Conservation (phyloP, 2,888 invertebrate species). For the Anthophora plumipes region DNA sequence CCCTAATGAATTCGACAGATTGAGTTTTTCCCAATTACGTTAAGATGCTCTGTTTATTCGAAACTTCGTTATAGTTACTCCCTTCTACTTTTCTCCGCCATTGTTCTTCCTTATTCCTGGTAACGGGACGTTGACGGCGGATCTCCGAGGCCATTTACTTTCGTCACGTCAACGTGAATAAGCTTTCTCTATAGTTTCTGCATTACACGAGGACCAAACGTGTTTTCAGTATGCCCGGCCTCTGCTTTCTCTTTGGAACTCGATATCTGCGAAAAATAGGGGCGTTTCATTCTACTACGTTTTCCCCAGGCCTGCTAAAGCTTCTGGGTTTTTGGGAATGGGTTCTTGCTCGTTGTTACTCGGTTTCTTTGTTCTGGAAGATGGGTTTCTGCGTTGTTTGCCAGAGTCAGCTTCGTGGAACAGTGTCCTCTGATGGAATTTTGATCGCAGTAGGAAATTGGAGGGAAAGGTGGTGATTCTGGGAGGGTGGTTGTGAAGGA, state of each 20-base stretch:
- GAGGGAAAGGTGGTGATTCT: neutral
- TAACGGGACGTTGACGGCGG: slow-evolving; percentile 21
- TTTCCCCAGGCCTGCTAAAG: neutral
- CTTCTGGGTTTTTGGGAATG: neutral
- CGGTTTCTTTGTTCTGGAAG: slow-evolving; percentile 11
- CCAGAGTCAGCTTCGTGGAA: neutral
- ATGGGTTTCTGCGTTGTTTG: slow-evolving; percentile 11
- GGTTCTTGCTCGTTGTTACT: slow-evolving; percentile 4
- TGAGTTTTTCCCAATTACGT: slow-evolving; percentile 15
- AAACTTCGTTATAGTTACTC: neutral
- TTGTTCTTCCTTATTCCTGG: slow-evolving; percentile 5
- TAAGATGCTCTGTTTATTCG: neutral
- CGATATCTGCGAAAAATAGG: slow-evolving; percentile 3
- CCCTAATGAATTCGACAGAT: slow-evolving; percentile 19
- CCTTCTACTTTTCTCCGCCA: neutral
- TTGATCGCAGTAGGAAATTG: slow-evolving; percentile 12
- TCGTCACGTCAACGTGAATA: slow-evolving; percentile 32
- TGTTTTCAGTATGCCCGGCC: neutral
- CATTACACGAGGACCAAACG: neutral
- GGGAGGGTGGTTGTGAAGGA: too few relatives aligned
- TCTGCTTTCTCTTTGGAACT: neutral
- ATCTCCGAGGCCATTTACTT: slow-evolving; percentile 36
- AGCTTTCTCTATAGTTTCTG: slow-evolving; percentile 7
- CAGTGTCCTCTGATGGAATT: slow-evolving; percentile 1
- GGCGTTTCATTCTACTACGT: neutral